phyloP scores from a whole-genome alignment of 2,888 invertebrate species.

The Harmothoe impar region DNA sequence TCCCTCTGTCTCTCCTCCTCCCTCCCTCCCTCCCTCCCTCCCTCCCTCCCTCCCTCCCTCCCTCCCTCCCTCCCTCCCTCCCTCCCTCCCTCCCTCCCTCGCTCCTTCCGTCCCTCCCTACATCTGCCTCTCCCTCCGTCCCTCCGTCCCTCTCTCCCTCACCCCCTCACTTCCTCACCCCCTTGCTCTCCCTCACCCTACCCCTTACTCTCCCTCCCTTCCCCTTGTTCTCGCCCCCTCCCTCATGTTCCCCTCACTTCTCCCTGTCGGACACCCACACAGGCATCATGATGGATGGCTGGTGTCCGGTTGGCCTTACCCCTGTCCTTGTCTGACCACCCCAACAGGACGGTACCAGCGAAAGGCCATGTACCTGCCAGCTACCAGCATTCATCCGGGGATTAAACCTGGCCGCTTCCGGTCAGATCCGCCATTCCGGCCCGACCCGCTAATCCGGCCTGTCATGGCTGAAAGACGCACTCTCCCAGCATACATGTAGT shows the following conservation, averaged over 20 bases:
- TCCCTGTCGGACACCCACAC: background rate
- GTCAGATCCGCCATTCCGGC: background rate
- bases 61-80: too few relatives aligned
- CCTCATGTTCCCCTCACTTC: background rate
- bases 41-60: too few relatives aligned
- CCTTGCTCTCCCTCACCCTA: too few relatives aligned
- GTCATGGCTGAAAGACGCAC: background rate
- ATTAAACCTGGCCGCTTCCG: background rate
- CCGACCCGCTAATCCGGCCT: background rate
- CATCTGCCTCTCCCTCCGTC: too few relatives aligned
- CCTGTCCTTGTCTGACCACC: background rate
- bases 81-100: too few relatives aligned
- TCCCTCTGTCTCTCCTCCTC: too few relatives aligned
- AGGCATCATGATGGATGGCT: constrained; percentile 19
- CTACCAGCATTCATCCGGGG: constrained; percentile 35
- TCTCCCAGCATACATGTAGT: background rate
- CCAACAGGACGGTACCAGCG: constrained; percentile 20
- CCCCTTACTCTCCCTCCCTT: background rate
- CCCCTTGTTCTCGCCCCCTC: background rate
- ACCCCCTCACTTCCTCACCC: too few relatives aligned
- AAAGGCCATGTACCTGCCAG: constrained; percentile 4
- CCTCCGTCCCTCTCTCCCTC: too few relatives aligned
- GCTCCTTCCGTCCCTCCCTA: too few relatives aligned
- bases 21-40: too few relatives aligned
- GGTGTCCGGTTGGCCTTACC: background rate